A percentile compares a stretch with the other conserved stretches of the same genome.
Conservation (phyloP, 2,797 vertebrate genomes). For the Labeo calbasu region DNA sequence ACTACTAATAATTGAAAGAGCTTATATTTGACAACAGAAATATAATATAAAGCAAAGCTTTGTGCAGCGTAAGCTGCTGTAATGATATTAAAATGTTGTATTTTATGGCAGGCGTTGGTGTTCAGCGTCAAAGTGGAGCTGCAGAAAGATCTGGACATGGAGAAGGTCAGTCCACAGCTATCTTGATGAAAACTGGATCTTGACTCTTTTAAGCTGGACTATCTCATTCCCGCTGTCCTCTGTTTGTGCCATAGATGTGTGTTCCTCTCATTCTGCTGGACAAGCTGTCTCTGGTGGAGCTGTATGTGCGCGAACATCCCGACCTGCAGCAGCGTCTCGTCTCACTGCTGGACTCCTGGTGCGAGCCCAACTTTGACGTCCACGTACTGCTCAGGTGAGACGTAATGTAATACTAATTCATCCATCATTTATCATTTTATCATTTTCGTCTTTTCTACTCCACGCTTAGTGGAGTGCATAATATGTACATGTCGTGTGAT, state of each 20-base stretch:
- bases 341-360: conserved; percentile 79
- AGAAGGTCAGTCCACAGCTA: conserved; percentile 72
- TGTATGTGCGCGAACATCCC: conserved; percentile 69
- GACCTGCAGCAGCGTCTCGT: conserved; percentile 73
- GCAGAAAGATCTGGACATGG: conserved; percentile 76
- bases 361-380: conserved; percentile 67
- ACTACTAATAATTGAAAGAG: too few relatives aligned
- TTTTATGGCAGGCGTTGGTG: conserved; percentile 67
- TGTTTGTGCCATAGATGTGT: conserved; percentile 70
- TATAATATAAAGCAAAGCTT: too few relatives aligned
- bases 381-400: conserved; percentile 57
- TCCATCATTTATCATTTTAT: neutral
- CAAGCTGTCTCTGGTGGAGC: conserved; percentile 74
- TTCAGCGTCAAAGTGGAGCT: conserved; percentile 72
- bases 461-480: neutral
- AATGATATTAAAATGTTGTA: conserved; percentile 5
- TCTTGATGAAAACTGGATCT: too few relatives aligned
- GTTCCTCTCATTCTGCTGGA: conserved; percentile 78
- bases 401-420: too few relatives aligned
- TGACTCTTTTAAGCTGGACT: neutral
- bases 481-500: conserved; percentile 11
- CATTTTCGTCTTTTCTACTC: neutral
- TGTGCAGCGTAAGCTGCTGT: neutral
- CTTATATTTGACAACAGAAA: neutral
- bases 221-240: neutral